Evolutionary conservation across 2,797 vertebrate genomes (phyloP).

Genomic region (Sebastes trivittatus): DNA sequence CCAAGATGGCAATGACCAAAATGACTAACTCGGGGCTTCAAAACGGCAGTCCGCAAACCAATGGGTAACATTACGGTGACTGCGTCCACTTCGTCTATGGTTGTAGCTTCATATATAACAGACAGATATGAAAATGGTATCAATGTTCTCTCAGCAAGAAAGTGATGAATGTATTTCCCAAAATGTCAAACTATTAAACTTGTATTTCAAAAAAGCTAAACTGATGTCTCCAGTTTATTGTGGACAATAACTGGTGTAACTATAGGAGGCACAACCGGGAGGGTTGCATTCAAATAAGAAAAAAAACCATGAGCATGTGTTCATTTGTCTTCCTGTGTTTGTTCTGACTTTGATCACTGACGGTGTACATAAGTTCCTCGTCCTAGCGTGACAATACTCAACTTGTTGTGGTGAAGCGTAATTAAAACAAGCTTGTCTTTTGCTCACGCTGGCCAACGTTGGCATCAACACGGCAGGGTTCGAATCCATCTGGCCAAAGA

Average conservation of each 20-base stretch:
- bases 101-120: too few relatives aligned
- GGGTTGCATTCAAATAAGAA: slow-evolving; percentile 3
- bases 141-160: too few relatives aligned
- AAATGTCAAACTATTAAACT: background rate
- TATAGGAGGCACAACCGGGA: background rate
- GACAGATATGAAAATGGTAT: too few relatives aligned
- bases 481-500: slow-evolving; percentile 44
- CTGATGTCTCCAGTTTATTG: background rate
- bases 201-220: background rate
- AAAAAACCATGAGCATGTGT: slow-evolving; percentile 13
- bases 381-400: slow-evolving; percentile 27
- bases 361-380: slow-evolving; percentile 30
- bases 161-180: too few relatives aligned
- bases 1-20: too few relatives aligned
- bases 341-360: slow-evolving; percentile 54
- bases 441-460: slow-evolving; percentile 23
- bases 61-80: too few relatives aligned
- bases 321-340: slow-evolving; percentile 33
- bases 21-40: fast-evolving
- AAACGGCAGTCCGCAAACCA: too few relatives aligned
- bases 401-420: slow-evolving; percentile 47
- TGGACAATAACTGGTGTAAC: background rate
- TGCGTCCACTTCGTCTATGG: too few relatives aligned
- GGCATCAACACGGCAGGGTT: slow-evolving; percentile 23
- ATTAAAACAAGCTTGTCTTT: slow-evolving; percentile 62